Evolutionary conservation across 2,888 invertebrate species (phyloP).

Genomic region (Ophion obscuratus): DNA sequence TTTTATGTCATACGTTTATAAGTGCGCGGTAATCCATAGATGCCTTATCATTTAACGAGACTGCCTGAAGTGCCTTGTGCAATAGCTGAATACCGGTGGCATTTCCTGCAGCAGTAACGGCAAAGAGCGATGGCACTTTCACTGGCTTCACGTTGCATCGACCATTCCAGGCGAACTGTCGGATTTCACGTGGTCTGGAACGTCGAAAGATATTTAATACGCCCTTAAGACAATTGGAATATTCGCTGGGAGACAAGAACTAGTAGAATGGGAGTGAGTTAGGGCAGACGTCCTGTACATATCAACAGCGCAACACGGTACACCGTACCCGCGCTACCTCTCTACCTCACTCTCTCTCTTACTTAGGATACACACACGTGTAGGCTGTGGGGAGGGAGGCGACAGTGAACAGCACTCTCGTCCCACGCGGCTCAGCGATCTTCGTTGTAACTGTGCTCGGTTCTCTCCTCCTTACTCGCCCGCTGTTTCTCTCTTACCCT

Average conservation of each 20-base stretch:
- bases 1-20: too few species aligned
- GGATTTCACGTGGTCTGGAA: background rate
- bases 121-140: too few species aligned
- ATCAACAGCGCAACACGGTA: slow-evolving; percentile 59
- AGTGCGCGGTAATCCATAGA: too few species aligned
- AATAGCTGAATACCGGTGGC: too few species aligned
- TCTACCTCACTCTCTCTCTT: too few species aligned
- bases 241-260: slow-evolving; percentile 55
- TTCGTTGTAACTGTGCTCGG: slow-evolving; percentile 71
- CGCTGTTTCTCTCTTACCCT: slow-evolving; percentile 32
- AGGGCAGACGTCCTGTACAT: slow-evolving; percentile 6
- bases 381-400: slow-evolving; percentile 56
- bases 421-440: slow-evolving; percentile 80
- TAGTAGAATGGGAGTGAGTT: slow-evolving; percentile 3
- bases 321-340: background rate
- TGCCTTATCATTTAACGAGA: too few species aligned
- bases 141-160: too few species aligned
- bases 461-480: slow-evolving; percentile 45
- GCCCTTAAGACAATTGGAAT: slow-evolving; percentile 20
- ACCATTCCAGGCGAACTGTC: slow-evolving; percentile 25
- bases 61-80: too few species aligned
- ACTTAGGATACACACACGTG: slow-evolving; percentile 66
- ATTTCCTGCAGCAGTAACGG: too few species aligned
- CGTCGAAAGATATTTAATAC: background rate
- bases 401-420: slow-evolving; percentile 78